These are phyloP conservation scores for Drosophila bifasciata DNA, from an alignment of 1,140 invertebrate species.

Conservation along the genomic window DNA sequence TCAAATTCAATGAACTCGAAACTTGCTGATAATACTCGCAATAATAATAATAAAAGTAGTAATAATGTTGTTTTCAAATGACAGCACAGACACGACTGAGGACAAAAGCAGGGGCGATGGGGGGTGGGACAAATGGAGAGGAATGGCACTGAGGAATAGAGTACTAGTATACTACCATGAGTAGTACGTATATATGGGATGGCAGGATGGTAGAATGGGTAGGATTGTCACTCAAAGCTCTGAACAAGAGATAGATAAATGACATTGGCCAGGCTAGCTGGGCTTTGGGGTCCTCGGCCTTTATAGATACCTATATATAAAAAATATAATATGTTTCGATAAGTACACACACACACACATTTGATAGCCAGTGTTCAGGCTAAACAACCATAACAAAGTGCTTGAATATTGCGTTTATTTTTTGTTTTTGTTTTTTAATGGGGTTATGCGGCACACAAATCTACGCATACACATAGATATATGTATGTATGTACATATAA, in stretches of 20 bases:
- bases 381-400: slow-evolving; percentile 63
- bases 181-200: background rate
- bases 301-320: background rate
- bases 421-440: slow-evolving; percentile 61
- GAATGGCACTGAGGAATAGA: background rate
- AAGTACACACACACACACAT: slow-evolving; percentile 11
- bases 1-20: slow-evolving; percentile 82
- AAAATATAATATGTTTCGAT: slow-evolving; percentile 9
- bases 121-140: slow-evolving; percentile 12
- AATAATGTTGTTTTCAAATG: slow-evolving; percentile 78
- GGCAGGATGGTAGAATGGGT: background rate
- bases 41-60: slow-evolving; percentile 77
- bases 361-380: background rate
- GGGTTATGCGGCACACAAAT: slow-evolving; percentile 14
- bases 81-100: slow-evolving; percentile 45
- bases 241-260: slow-evolving; percentile 43
- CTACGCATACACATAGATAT: background rate
- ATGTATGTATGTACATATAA: slow-evolving; percentile 23
- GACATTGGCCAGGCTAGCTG: background rate
- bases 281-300: background rate
- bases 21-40: slow-evolving; percentile 77
- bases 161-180: too few relatives aligned
- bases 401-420: slow-evolving; percentile 63
- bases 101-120: slow-evolving; percentile 3
- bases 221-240: slow-evolving; percentile 37